Evolutionary conservation across 2,797 vertebrate genomes (phyloP), one percentile per base, ranked within the genome.

Genomic region (Sphaeramia orbicularis): DNA sequence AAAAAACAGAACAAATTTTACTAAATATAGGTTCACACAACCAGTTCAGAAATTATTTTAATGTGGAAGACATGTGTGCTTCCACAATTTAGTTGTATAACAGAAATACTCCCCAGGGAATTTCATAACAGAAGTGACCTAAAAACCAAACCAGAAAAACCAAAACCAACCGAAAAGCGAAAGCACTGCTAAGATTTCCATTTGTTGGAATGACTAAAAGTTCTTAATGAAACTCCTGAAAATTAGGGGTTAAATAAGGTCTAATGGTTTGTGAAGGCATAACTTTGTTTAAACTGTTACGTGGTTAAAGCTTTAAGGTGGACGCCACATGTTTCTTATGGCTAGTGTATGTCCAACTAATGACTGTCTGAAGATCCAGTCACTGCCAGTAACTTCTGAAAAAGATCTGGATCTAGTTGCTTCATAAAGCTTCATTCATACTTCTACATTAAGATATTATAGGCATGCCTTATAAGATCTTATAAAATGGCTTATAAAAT

Each of bases 71-170:
- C 27, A 36, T 30, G 0, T 65, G 56, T 71, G 47, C 47, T 53
- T 6, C 48, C 49, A 10, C 12, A 56, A 7, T 1, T 24, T 21
- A n/a, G 43, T 73, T 85, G 48, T 45, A 41, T 73, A 78, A 80
- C 64, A 30, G 10, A 13, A 16, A 44, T 11, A 14, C 10, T 70
- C 30, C 71, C 73, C 11, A 15, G 14, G 18, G 67, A 35, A 60
- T 54, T 18, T 10, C 6, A 47, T n/a, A 36, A 7, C 64, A 49
- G 11, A 16, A 69, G 42, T 75, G 61, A 72, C 70, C 51, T 14
- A 72, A 58, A 76, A 76, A 76, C 44, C 54, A 60, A n/a, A n/a
- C n/a, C 30, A 55, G 43, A 32, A 36, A 52, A 60, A 14, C 43
- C 15, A 38, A 41, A 18, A 45, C n/a, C 43, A 51, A 52, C 19